These are phyloP conservation scores for Drosophila malerkotliana DNA, from an alignment of 1,140 invertebrate genomes.

Conservation along the genomic window DNA sequence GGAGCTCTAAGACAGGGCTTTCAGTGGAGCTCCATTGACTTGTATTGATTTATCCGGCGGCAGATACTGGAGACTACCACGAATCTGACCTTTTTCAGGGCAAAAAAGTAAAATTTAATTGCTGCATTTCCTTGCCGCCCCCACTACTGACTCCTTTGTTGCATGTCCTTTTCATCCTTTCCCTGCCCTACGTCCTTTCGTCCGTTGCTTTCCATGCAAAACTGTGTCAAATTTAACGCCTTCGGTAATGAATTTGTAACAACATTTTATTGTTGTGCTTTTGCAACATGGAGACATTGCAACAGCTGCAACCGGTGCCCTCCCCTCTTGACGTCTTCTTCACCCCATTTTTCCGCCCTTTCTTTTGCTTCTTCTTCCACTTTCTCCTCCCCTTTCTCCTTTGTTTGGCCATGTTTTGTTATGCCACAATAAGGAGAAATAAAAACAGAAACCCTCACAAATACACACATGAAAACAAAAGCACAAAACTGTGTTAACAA, in stretches of 20 bases:
- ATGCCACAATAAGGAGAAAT: slow-evolving; percentile 66
- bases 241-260: slow-evolving; percentile 83
- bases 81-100: slow-evolving; percentile 6
- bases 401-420: slow-evolving; percentile 63
- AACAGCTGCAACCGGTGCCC: slow-evolving; percentile 14
- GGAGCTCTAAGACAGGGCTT: background rate
- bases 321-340: background rate
- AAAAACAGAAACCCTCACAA: slow-evolving; percentile 39
- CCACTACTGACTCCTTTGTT: slow-evolving; percentile 47
- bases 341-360: background rate
- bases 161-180: slow-evolving; percentile 53
- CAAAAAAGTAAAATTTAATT: slow-evolving; percentile 30
- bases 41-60: slow-evolving; percentile 6
- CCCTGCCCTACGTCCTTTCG: slow-evolving; percentile 14
- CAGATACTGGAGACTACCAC: background rate
- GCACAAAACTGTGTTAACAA: slow-evolving; percentile 82
- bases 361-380: background rate
- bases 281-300: slow-evolving; percentile 41
- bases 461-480: slow-evolving; percentile 70
- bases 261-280: slow-evolving; percentile 82
- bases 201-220: slow-evolving; percentile 55
- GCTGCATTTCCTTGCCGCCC: slow-evolving; percentile 29
- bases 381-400: slow-evolving; percentile 10
- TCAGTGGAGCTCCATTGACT: background rate
- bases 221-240: slow-evolving; percentile 82